These are phyloP conservation scores for Heliconius hermathena DNA, from an alignment of 1,140 invertebrate species.

Conservation along the genomic window DNA sequence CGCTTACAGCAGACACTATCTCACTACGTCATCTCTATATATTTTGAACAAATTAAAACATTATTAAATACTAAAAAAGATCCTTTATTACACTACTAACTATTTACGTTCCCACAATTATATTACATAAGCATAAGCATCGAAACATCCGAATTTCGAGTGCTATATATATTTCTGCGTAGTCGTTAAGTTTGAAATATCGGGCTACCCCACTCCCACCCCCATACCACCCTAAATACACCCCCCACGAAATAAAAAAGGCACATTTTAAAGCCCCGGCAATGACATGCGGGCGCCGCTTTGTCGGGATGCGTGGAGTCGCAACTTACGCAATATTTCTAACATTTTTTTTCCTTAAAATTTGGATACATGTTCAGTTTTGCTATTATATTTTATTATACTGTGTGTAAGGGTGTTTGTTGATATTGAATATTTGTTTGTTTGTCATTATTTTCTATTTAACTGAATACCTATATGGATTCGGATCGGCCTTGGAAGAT, in stretches of 20 bases:
- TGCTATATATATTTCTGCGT: constrained; percentile 70
- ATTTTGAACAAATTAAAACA: neutral
- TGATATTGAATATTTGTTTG: neutral
- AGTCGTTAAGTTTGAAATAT: constrained; percentile 80
- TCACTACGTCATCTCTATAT: neutral
- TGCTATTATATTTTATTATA: neutral
- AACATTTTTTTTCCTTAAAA: neutral
- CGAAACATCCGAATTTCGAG: constrained; percentile 55
- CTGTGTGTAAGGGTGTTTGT: neutral
- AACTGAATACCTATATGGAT: no score
- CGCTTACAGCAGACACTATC: neutral
- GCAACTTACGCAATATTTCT: constrained; percentile 32
- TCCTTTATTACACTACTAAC: neutral
- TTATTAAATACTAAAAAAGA: neutral
- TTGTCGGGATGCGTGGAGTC: constrained; percentile 47
- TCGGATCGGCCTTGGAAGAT: neutral
- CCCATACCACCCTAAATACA: neutral
- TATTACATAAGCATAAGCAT: constrained; percentile 35
- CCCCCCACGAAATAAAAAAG: constrained; percentile 69
- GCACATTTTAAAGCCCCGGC: constrained; percentile 76
- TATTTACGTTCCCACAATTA: constrained; percentile 26
- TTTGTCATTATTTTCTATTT: neutral
- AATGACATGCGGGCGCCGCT: constrained; percentile 77
- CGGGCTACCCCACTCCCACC: constrained; percentile 39
- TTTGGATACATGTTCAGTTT: neutral